A percentile compares a stretch with the other conserved stretches of the same genome.
phyloP scores from a whole-genome alignment of 2,797 vertebrate species.

The Lycodopsis pacificus region DNA sequence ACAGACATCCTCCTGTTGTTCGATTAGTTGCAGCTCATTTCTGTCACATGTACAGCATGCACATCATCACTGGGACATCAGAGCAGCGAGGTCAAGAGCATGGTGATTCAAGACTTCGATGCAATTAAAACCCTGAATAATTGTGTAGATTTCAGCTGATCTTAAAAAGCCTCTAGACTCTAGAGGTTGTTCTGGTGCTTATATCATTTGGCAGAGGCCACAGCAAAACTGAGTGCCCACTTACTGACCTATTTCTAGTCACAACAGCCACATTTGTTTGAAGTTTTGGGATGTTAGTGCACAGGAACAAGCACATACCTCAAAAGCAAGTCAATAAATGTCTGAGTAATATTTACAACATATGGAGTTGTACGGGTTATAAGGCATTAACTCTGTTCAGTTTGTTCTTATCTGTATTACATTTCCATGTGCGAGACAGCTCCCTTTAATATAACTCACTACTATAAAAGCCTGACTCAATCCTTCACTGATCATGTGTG shows the following conservation, averaged over 20 bases:
- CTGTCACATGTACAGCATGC: constrained; percentile 2
- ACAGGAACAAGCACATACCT: neutral
- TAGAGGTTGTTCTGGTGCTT: neutral
- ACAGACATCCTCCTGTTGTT: constrained; percentile 4
- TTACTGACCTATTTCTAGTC: constrained; percentile 3
- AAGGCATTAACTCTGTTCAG: neutral
- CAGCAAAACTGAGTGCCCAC: constrained; percentile 9
- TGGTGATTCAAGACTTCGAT: no score
- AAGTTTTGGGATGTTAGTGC: neutral
- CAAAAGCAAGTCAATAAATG: neutral
- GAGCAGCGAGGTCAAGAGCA: neutral
- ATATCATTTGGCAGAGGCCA: neutral
- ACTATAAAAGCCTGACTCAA: neutral
- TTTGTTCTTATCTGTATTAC: neutral
- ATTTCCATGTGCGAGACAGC: neutral
- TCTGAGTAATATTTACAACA: neutral
- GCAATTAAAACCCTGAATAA: neutral
- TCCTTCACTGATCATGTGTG: neutral
- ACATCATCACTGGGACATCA: neutral
- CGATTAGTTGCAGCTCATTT: constrained; percentile 48
- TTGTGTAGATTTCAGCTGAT: neutral
- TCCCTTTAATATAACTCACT: neutral
- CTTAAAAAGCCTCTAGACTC: neutral
- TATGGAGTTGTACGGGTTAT: neutral
- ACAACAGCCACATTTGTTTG: neutral